These are phyloP conservation scores for Heliconius congener DNA, from an alignment of 1,140 invertebrate species.

Conservation along the genomic window DNA sequence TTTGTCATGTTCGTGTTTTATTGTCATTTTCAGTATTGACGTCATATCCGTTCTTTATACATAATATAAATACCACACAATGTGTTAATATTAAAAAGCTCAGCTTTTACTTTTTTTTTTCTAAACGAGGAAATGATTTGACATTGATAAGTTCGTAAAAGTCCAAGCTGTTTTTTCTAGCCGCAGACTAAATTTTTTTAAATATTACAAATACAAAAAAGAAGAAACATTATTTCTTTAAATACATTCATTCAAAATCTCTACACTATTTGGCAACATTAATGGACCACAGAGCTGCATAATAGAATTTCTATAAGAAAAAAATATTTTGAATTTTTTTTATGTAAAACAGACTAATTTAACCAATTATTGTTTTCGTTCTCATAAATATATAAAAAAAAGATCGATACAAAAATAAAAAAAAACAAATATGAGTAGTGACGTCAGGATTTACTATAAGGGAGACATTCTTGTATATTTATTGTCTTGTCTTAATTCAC, in stretches of 20 bases:
- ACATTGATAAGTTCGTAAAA: too few species aligned
- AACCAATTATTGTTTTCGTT: background rate
- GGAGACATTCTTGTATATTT: too few species aligned
- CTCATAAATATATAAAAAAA: background rate
- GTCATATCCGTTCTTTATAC: background rate
- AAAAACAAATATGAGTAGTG: too few species aligned
- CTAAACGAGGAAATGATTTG: too few species aligned
- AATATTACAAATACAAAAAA: background rate
- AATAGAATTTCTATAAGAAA: background rate
- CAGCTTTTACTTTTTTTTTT: background rate
- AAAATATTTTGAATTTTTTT: background rate
- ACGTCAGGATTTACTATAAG: too few species aligned
- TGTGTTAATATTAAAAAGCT: background rate
- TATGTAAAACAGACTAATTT: background rate
- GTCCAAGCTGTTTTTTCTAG: too few species aligned
- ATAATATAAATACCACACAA: background rate
- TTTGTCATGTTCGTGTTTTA: conserved; percentile 24
- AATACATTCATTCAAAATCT: background rate
- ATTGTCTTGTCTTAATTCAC: too few species aligned
- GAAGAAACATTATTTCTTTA: background rate
- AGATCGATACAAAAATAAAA: too few species aligned
- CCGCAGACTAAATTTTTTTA: background rate
- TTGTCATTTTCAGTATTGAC: conserved; percentile 17
- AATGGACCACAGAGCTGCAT: background rate
- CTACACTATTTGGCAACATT: conserved; percentile 10